Base-by-base conservation (phyloP, 2,888 invertebrate genomes). In the Andrena haemorrhoa region DNA sequence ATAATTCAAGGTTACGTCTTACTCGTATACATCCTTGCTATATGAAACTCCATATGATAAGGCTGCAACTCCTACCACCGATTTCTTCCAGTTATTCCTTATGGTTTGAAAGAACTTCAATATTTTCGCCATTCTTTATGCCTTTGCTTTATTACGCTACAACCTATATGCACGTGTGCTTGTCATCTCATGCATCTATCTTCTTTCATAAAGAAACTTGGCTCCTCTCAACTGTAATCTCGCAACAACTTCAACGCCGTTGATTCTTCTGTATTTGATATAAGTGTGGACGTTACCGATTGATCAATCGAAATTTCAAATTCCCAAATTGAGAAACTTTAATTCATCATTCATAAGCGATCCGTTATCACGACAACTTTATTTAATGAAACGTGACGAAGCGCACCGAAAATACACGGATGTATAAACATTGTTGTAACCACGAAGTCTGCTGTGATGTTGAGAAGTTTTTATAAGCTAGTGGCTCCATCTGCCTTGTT, bases 41-140 rank as follows among this genome's bases (percentile, higher is more conserved):
- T 96, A 97, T 75, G 96, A 95, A 10, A 95, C 94, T 7, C 97
- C 98, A 93, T 97, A 98, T 29, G 95, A 94, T 33, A 96, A 90
- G 4, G 96, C 95, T 68, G 96, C 94, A 26, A 95, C 95, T 53
- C 96, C 97, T 90, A 98, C 95, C 0, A 96, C 94, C 0, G 97
- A 97, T 92, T 98, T 98, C 92, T 98, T 98, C 98, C 98, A 98
- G 94, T 98, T 96, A 94, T 96, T 97, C 91, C 97, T 94, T 63
- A 98, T 93, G 3, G 96, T 96, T 94, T 95, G 96, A 12, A 95
- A 95, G 85, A 96, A 95, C 94, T 95, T 97, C 26, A 96, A 91
- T 86, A 97, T 92, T 90, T 94, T 94, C 90, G 95, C 92, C 95
- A 96, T 92, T 83, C 65, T 69, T 75, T 53, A 0, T 31, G 10